Evolutionary conservation across 2,888 invertebrate genomes (phyloP).

Genomic region (Scaptomyza polygonia): DNA sequence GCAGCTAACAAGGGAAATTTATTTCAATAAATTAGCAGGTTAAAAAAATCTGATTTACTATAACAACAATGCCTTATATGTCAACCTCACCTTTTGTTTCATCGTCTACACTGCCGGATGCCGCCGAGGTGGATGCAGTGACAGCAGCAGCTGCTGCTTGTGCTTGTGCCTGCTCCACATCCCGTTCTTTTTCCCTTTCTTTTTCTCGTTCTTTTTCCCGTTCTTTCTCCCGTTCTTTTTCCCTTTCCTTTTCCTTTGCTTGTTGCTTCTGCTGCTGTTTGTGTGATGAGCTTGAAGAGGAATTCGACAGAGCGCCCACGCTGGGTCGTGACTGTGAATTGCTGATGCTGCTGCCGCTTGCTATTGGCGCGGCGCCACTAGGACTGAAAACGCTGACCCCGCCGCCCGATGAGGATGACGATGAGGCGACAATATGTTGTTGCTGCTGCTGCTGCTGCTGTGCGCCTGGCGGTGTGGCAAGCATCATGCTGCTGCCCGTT

Average conservation of each 20-base stretch:
- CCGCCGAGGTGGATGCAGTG: conserved; percentile 54
- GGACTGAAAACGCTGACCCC: conserved; percentile 75
- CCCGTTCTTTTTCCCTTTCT: conserved; percentile 29
- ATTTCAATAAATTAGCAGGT: no score
- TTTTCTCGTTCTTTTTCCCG: conserved; percentile 22
- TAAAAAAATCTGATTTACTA: no score
- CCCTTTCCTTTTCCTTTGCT: conserved; percentile 32
- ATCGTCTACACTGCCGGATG: conserved; percentile 84
- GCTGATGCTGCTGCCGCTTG: conserved; percentile 53
- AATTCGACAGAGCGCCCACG: conserved; percentile 80
- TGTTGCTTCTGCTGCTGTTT: conserved; percentile 62
- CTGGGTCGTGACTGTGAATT: conserved; percentile 77
- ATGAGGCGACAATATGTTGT: conserved; percentile 69
- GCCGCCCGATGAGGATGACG: conserved; percentile 76
- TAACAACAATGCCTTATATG: no score
- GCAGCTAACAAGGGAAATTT: conserved; percentile 82
- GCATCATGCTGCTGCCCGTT: conserved; percentile 85
- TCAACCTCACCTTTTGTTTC: conserved; percentile 86
- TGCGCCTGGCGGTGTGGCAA: conserved; percentile 79
- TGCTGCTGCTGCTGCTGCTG: conserved; percentile 74
- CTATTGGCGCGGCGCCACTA: conserved; percentile 48
- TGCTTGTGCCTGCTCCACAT: conserved; percentile 36
- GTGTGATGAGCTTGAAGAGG: conserved; percentile 79
- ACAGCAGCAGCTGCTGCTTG: conserved; percentile 34
- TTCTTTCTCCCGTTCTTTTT: conserved; percentile 32